Base-by-base conservation (phyloP, 2,888 invertebrate species). In the Nesidiocoris tenuis region DNA sequence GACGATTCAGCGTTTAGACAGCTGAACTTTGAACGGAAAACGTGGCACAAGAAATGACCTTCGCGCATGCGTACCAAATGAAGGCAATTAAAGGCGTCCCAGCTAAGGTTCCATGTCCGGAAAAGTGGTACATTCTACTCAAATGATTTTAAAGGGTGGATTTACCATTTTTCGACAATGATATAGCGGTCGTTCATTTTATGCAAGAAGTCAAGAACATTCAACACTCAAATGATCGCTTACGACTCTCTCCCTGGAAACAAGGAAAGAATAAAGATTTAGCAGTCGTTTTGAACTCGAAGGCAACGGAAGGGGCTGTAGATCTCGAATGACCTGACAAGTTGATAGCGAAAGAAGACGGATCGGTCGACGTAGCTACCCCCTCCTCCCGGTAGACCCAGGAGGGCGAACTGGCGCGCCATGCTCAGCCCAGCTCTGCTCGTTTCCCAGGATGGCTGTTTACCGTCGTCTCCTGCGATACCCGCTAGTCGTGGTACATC, bases 261-360 rank as follows among this genome's bases (percentile, higher is more conserved):
- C 65, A 65, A 65, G 39, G 25, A 65, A 1, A 18, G 17, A n/a
- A 63, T 39, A 65, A 65, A 65, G 65, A 65, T 65, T 65, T 65
- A 39, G 65, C 25, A 39, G 9, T 65, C 39, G 65, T 67, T 39
- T 18, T 12, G 55, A 67, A 56, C 39, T 39, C 12, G 39, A 39
- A 12, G 61, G 59, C 18, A 25, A 21, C 19, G 18, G 22, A 59
- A 70, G 70, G 59, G 24, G 59, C 70, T 59, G 59, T 70, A 70
- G 70, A 70, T 70, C 70, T 70, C 25, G n/a, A 39, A 17, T 22
- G 59, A 59, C 59, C 59, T 70, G 70, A 70, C 70, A 70, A 70
- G 54, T 70, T 70, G 70, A 70, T 70, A 39, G 59, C 70, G 24
- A 59, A 70, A 70, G 70, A 70, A 70, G 70, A 70, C 70, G 70